These are phyloP conservation scores for Platorchestia sp. DNA, from an alignment of 1,140 invertebrate species.

Conservation along the genomic window DNA sequence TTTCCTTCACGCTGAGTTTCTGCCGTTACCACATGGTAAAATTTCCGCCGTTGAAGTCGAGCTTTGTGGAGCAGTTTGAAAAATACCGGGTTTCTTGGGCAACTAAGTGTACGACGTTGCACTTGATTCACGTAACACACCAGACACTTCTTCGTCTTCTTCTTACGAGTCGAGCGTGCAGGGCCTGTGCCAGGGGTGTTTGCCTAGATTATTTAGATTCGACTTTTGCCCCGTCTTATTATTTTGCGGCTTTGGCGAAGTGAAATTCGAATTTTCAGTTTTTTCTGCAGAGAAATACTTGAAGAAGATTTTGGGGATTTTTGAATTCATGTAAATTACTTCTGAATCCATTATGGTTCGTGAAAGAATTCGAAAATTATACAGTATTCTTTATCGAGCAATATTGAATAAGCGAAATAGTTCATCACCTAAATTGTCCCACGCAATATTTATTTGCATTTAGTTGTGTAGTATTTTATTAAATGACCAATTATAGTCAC, in stretches of 20 bases:
- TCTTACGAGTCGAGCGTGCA: neutral
- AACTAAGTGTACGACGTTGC: neutral
- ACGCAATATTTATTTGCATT: neutral
- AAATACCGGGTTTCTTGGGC: neutral
- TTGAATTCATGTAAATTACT: no score
- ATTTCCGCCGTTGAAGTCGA: neutral
- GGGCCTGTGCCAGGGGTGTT: no score
- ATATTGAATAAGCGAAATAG: neutral
- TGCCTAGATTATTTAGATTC: no score
- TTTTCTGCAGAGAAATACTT: neutral
- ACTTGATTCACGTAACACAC: neutral
- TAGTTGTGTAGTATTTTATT: neutral
- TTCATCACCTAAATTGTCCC: neutral
- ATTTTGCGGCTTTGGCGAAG: neutral
- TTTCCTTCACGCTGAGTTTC: neutral
- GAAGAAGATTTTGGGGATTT: no score
- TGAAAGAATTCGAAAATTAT: neutral
- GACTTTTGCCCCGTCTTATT: neutral
- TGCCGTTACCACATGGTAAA: neutral
- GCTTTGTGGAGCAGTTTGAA: neutral
- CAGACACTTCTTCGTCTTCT: neutral
- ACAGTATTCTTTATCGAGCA: neutral
- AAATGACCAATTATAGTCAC: neutral
- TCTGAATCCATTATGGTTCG: neutral
- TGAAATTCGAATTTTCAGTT: neutral